Percentiles rank a stretch among this genome's conserved stretches.
Conservation (phyloP, 2,888 invertebrate species). For the Lithophane semibrunnea region DNA sequence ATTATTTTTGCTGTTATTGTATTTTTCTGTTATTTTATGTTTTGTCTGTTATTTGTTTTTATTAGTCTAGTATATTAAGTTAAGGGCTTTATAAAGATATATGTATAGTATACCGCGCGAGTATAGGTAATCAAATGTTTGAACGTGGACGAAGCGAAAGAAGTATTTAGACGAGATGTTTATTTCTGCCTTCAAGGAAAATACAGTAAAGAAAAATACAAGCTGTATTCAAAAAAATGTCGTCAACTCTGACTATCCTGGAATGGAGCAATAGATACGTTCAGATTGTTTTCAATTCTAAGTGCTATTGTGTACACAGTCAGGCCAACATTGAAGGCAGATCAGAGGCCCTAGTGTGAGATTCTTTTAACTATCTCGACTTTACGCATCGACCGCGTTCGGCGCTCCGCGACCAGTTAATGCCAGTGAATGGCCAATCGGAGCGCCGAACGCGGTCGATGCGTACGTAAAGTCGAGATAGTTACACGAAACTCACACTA, state of each 20-base stretch:
- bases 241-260: neutral
- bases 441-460: too few relatives aligned
- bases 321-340: constrained; percentile 16
- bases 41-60: neutral
- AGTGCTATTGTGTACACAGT: constrained; percentile 8
- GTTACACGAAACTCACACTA: too few relatives aligned
- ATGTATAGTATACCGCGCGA: too few relatives aligned
- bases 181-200: neutral
- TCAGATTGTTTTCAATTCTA: constrained; percentile 6
- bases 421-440: too few relatives aligned
- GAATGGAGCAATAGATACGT: neutral
- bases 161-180: neutral
- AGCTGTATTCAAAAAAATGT: neutral
- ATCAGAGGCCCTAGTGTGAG: neutral
- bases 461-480: too few relatives aligned
- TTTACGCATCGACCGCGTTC: too few relatives aligned
- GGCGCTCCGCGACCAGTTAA: too few relatives aligned
- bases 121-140: neutral
- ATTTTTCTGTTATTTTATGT: neutral
- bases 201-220: neutral
- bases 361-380: too few relatives aligned
- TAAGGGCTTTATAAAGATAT: neutral
- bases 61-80: neutral
- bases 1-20: neutral
- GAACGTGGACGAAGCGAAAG: neutral